phyloP scores from a whole-genome alignment of 2,888 invertebrate species.

The Beris chalybata region DNA sequence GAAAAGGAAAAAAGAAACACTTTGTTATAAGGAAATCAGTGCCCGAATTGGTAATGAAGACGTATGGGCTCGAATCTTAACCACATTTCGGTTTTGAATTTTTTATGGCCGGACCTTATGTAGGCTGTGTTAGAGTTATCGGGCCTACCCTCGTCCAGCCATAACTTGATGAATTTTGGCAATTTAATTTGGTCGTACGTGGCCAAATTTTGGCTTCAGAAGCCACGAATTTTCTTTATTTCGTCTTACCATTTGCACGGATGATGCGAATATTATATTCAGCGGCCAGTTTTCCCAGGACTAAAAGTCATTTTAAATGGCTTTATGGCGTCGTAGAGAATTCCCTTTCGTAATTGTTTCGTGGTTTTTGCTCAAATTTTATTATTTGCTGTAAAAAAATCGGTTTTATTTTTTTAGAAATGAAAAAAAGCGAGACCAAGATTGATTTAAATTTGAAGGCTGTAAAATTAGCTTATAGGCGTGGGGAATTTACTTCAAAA shows the following conservation, averaged over 20 bases:
- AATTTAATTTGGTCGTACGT: slow-evolving; percentile 39
- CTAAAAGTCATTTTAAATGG: slow-evolving; percentile 13
- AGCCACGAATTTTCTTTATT: slow-evolving; percentile 6
- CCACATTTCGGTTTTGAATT: slow-evolving; percentile 39
- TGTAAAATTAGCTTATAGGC: too few relatives aligned
- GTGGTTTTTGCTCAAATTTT: slow-evolving; percentile 12
- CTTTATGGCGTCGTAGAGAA: slow-evolving; percentile 12
- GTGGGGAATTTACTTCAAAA: too few relatives aligned
- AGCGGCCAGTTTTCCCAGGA: background rate
- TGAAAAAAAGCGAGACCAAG: too few relatives aligned
- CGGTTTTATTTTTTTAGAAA: too few relatives aligned
- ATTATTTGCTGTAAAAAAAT: slow-evolving; percentile 1
- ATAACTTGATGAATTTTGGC: slow-evolving; percentile 38
- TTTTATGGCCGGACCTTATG: slow-evolving; percentile 33
- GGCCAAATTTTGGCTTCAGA: slow-evolving; percentile 24
- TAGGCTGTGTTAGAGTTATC: slow-evolving; percentile 23
- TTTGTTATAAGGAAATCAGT: slow-evolving; percentile 40
- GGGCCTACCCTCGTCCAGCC: slow-evolving; percentile 19
- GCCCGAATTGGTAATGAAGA: slow-evolving; percentile 40
- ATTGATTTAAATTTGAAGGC: too few relatives aligned
- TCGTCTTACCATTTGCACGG: slow-evolving; percentile 7
- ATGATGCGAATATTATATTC: slow-evolving; percentile 18
- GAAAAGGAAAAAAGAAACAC: slow-evolving; percentile 31
- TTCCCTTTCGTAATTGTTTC: slow-evolving; percentile 20
- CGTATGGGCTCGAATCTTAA: slow-evolving; percentile 39